Percentiles rank a stretch among this genome's conserved stretches.
Conservation (phyloP, 2,113 vertebrate species). For the Pterocles gutturalis region DNA sequence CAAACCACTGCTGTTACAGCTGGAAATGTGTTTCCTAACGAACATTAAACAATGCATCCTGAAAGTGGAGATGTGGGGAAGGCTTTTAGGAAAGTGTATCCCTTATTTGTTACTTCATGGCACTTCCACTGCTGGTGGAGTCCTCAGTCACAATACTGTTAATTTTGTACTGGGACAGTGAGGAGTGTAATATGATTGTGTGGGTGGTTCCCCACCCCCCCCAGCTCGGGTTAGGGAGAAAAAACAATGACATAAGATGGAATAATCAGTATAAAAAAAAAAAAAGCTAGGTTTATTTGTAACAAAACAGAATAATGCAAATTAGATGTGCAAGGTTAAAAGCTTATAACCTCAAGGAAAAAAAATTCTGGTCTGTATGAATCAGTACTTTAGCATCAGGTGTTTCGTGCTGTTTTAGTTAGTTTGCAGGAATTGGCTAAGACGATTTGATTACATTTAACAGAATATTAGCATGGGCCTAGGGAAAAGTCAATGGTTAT, state of each 20-base stretch:
- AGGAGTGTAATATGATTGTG: rapidly evolving
- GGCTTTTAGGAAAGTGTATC: not conserved
- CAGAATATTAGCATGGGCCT: not conserved
- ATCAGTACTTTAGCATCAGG: not conserved
- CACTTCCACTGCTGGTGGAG: not conserved
- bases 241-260: not conserved
- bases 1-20: not conserved
- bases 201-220: too few species aligned
- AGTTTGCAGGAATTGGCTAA: not conserved
- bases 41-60: not conserved
- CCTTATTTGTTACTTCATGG: not conserved
- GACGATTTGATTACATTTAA: not conserved
- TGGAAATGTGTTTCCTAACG: not conserved
- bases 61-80: not conserved
- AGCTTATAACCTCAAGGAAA: not conserved
- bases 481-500: not conserved
- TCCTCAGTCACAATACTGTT: not conserved
- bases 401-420: not conserved
- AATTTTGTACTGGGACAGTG: not conserved
- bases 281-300: not conserved
- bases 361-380: not conserved
- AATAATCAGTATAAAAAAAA: not conserved
- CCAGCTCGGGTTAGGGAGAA: not conserved
- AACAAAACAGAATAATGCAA: not conserved
- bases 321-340: not conserved